A percentile compares a stretch with the other conserved stretches of the same genome.
These are phyloP conservation scores for Muntiacus reevesi DNA, from an alignment of 2,113 vertebrate species.

Conservation along the genomic window DNA sequence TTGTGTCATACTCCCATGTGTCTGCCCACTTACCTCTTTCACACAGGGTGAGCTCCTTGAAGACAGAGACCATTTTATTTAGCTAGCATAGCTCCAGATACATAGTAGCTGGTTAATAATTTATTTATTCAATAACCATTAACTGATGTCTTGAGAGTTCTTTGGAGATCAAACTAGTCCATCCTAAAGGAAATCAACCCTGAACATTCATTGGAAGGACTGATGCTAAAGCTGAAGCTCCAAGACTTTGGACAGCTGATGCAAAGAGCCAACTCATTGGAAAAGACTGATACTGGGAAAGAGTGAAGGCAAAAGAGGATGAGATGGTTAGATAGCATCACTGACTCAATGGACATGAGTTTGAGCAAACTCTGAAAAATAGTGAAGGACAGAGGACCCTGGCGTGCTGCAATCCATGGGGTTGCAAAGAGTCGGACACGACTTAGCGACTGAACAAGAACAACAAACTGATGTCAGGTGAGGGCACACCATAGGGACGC, in stretches of 20 bases:
- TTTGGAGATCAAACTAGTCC: neutral
- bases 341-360: neutral
- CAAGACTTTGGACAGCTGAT: neutral
- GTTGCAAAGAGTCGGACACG: neutral
- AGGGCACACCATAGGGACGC: neutral
- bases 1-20: accelerated
- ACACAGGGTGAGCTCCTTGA: neutral
- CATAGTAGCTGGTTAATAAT: neutral
- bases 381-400: neutral
- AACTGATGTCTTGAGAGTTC: neutral
- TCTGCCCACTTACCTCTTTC: neutral
- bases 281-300: neutral
- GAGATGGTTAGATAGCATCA: neutral
- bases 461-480: neutral
- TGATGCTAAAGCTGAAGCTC: neutral
- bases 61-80: neutral
- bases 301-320: neutral
- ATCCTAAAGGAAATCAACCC: neutral
- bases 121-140: neutral
- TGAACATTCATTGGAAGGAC: neutral
- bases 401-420: neutral
- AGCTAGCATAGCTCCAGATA: neutral
- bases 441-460: neutral
- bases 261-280: neutral
- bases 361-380: neutral